Evolutionary conservation across 2,888 invertebrate species (phyloP).

Genomic region (Leptinotarsa rubiginosa): DNA sequence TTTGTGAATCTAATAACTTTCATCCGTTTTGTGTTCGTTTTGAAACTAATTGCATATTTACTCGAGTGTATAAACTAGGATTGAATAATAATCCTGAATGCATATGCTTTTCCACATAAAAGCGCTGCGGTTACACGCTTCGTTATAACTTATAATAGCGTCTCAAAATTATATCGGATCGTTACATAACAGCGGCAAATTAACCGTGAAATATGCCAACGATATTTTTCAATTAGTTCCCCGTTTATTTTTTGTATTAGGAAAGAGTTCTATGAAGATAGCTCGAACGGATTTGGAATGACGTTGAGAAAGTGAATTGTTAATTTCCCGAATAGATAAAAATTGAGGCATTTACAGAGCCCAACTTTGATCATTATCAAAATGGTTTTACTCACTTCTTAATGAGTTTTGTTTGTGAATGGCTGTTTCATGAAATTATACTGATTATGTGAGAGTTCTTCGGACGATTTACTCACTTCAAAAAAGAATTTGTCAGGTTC

Average conservation of each 20-base stretch:
- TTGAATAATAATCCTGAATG: neutral
- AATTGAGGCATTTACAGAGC: too few species aligned
- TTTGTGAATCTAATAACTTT: too few species aligned
- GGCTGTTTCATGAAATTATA: too few species aligned
- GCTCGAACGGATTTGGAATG: neutral
- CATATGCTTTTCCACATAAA: neutral
- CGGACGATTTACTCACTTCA: too few species aligned
- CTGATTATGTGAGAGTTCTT: too few species aligned
- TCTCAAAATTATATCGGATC: conserved; percentile 14
- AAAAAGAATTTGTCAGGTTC: too few species aligned
- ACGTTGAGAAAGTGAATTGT: neutral
- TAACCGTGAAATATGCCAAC: conserved; percentile 19
- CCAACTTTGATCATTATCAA: too few species aligned
- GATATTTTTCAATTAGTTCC: conserved; percentile 18
- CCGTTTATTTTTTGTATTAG: neutral
- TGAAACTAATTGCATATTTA: neutral
- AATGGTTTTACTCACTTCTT: too few species aligned
- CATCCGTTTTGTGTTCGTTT: neutral
- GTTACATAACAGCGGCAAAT: conserved; percentile 16
- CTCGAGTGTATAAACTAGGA: too few species aligned
- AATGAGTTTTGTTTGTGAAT: too few species aligned
- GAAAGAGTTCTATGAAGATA: neutral
- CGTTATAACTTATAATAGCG: conserved; percentile 13
- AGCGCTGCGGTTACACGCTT: neutral
- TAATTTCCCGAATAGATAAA: too few species aligned